Base-by-base conservation (phyloP, 1,140 invertebrate species). In the Nephila pilipes region DNA sequence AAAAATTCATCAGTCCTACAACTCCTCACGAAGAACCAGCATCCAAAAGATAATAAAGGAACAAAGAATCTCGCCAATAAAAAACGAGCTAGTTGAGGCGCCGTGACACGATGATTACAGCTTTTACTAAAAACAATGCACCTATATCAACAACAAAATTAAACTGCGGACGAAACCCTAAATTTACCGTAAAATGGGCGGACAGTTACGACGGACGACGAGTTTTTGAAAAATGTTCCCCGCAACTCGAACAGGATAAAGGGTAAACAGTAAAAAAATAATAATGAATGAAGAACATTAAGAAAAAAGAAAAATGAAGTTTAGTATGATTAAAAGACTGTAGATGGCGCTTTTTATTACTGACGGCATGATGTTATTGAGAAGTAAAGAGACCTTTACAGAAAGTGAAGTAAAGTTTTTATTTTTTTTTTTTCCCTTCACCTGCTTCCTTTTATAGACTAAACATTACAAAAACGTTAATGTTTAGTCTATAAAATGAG, bases 111-210 rank as follows among this genome's bases (percentile, higher is more conserved):
- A 85, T 85, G 83, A 85, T 85, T 85, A 85, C 85, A 38, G 36
- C 85, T 38, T 69, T 46, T 29, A 88, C 36, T 12, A n/a, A 54
- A 46, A 88, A 46, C 58, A 88, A 88, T 69, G 46, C 29, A n/a
- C 83, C 83, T 65, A 69, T 88, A 69, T 69, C 85, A 88, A 69
- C 85, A 88, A 65, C 58, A 88, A 88, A 88, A 88, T 88, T 69
- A 88, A 88, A 69, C 46, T 63, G 58, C 63, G 22, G 36, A 29
- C 36, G 63, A 25, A 88, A 65, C 85, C 85, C 85, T 38, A 69
- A 88, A 88, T 88, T 88, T 88, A 69, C 58, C 63, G 85, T 46
- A 88, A 65, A 88, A 69, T 65, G 85, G 85, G 85, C 85, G 85
- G 85, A 88, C 85, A 88, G 85, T 29, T 88, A 38, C 46, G 22